phyloP scores from a whole-genome alignment of 2,888 invertebrate species.

The Desoria tigrina region DNA sequence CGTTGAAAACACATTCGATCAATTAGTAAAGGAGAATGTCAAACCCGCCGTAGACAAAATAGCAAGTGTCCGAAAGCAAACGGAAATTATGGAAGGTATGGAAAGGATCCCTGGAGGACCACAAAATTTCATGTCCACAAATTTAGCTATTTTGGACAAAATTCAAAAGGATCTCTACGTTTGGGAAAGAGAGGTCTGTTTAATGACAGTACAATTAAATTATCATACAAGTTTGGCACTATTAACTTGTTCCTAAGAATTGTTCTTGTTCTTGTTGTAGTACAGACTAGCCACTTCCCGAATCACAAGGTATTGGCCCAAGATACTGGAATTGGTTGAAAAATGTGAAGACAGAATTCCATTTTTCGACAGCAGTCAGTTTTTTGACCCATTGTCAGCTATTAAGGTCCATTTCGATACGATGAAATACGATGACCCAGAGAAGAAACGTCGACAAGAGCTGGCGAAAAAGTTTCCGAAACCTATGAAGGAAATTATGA shows the following conservation, averaged over 20 bases:
- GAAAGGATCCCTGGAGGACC: constrained; percentile 6
- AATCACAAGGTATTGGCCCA: neutral
- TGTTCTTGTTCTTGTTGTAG: too few relatives aligned
- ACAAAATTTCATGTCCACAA: neutral
- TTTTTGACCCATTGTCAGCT: neutral
- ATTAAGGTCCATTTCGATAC: neutral
- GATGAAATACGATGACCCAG: neutral
- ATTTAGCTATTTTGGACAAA: neutral
- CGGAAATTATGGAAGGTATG: neutral
- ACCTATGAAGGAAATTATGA: neutral
- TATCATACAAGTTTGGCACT: too few relatives aligned
- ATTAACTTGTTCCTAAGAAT: too few relatives aligned
- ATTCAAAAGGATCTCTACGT: neutral
- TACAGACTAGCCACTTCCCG: neutral
- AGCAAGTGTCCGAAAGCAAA: constrained; percentile 9
- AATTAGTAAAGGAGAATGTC: neutral
- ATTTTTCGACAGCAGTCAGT: neutral
- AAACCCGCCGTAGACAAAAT: neutral
- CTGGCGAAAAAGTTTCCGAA: neutral
- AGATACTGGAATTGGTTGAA: neutral
- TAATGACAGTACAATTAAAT: neutral
- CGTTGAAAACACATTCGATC: neutral
- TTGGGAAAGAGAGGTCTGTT: neutral
- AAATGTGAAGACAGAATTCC: neutral
- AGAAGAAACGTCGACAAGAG: neutral